These are phyloP conservation scores for Drosophila kikkawai DNA, from an alignment of 1,140 invertebrate species.

Conservation along the genomic window DNA sequence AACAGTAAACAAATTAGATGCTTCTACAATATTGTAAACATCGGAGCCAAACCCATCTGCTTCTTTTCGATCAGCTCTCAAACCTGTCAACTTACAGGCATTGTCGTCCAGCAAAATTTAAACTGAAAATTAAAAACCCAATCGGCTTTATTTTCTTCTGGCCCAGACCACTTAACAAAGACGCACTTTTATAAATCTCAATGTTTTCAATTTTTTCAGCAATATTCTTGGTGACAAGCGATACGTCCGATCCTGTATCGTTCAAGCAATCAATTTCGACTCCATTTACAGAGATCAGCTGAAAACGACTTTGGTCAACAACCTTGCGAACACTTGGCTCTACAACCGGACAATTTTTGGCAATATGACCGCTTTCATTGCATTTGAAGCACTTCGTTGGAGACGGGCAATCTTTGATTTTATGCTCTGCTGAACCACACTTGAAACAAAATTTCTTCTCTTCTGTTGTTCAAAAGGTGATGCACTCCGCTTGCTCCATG, in stretches of 20 bases:
- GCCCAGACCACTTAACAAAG: not conserved
- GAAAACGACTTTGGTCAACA: not conserved
- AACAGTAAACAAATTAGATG: not conserved
- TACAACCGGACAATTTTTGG: not conserved
- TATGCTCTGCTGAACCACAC: too few species aligned
- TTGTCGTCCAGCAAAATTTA: not conserved
- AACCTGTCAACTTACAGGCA: too few species aligned
- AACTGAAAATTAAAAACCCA: not conserved
- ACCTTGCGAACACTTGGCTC: not conserved
- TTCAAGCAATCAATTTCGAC: not conserved
- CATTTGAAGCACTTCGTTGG: too few species aligned
- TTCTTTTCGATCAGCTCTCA: not conserved
- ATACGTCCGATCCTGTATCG: not conserved
- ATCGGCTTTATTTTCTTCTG: slow-evolving; percentile 7
- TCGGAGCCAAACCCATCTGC: not conserved
- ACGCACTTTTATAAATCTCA: not conserved
- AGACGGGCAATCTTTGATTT: too few species aligned
- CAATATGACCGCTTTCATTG: too few species aligned
- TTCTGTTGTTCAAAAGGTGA: too few species aligned
- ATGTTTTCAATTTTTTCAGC: not conserved
- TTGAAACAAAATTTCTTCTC: too few species aligned
- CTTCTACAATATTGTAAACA: not conserved
- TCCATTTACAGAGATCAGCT: not conserved
- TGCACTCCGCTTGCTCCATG: too few species aligned
- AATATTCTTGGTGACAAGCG: not conserved